Base-by-base conservation (phyloP, 1,140 invertebrate genomes). In the Planococcus citri region DNA sequence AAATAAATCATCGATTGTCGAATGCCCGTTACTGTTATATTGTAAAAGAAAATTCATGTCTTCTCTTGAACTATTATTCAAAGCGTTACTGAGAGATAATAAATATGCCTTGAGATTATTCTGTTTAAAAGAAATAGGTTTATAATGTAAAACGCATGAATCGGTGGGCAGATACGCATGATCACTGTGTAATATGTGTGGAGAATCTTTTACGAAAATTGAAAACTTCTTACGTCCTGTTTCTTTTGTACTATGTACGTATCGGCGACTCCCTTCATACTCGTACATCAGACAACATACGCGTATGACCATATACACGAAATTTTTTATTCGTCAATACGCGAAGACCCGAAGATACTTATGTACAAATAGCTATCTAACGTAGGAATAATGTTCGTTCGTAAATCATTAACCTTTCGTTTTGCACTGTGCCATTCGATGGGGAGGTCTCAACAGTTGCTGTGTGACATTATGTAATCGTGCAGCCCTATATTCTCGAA, bases 1-100 rank as follows among this genome's bases (percentile, higher is more conserved):
- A 64, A 64, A 64, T 64, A 64, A 64, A 64, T 64, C 60, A 64
- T 64, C 22, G 60, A 64, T 64, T 64, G 60, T 64, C 60, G 60
- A 64, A 64, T 64, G 60, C 60, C 60, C 60, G 60, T 64, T 64
- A 64, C 60, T 64, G 60, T 64, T 64, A n/a, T n/a, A 64, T 64
- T 64, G 60, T 64, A 22, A 17, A 24, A 20, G 22, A 25, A 20
- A 64, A 64, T 64, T 64, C 60, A 20, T 64, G 60, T 64, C 60
- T 64, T 64, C 60, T 27, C 25, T 64, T 64, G 10, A 24, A 17
- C 25, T 64, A 64, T 64, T 64, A 25, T 25, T 64, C 21, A 64
- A 64, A 64, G 60, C 60, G 60, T 24, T 64, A 25, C 22, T 21
- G 8, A 25, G 20, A 27, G 60, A 64, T 64, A 64, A 64, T 64